Conservation (phyloP, 53 echinoderm and acorn worm genomes). For the Pentamera pediparva region DNA sequence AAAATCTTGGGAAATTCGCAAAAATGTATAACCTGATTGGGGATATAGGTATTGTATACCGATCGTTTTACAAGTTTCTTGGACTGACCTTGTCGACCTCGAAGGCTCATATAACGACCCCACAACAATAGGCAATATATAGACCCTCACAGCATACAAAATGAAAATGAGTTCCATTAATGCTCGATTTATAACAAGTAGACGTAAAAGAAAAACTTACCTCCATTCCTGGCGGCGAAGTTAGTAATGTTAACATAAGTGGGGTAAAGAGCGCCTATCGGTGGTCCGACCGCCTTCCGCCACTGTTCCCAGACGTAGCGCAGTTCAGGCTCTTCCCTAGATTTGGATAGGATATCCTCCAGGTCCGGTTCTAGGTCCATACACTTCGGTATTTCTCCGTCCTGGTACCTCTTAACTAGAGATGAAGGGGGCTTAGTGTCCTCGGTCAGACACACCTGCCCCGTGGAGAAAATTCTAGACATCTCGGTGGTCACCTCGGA, state of each 20-base stretch:
- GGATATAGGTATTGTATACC: too few relatives aligned
- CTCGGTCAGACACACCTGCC: conserved; percentile 49
- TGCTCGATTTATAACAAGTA: too few relatives aligned
- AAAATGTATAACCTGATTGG: too few relatives aligned
- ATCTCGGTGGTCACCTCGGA: conserved; percentile 40
- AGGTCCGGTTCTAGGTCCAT: conserved; percentile 67
- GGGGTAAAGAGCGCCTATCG: conserved; percentile 53
- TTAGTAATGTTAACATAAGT: conserved; percentile 52
- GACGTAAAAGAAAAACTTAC: too few relatives aligned
- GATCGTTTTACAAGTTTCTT: too few relatives aligned
- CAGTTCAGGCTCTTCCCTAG: conserved; percentile 54
- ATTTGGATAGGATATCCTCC: conserved; percentile 36
- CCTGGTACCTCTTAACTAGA: background rate
- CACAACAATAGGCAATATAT: too few relatives aligned
- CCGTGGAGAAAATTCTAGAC: conserved; percentile 77
- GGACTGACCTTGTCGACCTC: too few relatives aligned
- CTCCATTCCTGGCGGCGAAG: conserved; percentile 36
- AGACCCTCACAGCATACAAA: too few relatives aligned
- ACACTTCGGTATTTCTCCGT: conserved; percentile 39
- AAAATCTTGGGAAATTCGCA: too few relatives aligned
- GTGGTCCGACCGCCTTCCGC: conserved; percentile 63
- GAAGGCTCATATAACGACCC: too few relatives aligned
- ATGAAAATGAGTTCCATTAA: too few relatives aligned
- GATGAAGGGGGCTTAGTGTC: background rate
- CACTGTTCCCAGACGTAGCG: conserved; percentile 57